Conservation (phyloP, 23 tunicate species). For the Halocynthia roretzi region DNA sequence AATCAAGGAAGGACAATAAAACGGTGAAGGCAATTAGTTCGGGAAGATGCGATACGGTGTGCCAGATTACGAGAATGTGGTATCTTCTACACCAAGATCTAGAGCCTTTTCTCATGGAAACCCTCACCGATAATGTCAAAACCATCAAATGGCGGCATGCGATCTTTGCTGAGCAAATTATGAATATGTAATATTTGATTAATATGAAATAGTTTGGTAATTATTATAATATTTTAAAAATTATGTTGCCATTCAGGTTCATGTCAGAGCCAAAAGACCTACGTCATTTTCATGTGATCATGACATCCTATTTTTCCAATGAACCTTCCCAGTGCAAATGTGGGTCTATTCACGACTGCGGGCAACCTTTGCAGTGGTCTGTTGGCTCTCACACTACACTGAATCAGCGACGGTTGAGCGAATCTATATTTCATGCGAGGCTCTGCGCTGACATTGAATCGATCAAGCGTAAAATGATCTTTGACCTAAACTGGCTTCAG, state of each 20-base stretch:
- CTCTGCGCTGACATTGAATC: constrained; percentile 12
- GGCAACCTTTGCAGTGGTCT: constrained; percentile 51
- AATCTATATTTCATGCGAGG: constrained; percentile 15
- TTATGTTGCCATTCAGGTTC: constrained; percentile 33
- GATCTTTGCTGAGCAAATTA: constrained; percentile 13
- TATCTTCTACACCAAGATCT: constrained; percentile 24
- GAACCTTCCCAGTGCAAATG: constrained; percentile 1
- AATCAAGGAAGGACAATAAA: not conserved
- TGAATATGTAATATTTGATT: constrained; percentile 6
- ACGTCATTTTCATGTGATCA: constrained; percentile 36
- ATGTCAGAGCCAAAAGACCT: constrained; percentile 29
- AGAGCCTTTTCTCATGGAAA: constrained; percentile 26
- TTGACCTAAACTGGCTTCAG: constrained; percentile 74
- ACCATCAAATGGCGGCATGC: constrained; percentile 63
- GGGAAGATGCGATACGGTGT: constrained; percentile 5
- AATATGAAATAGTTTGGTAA: not conserved
- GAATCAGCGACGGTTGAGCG: constrained; percentile 19
- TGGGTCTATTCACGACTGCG: constrained; percentile 12
- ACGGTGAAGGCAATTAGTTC: not conserved
- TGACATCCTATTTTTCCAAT: constrained; percentile 53
- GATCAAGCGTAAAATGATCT: constrained; percentile 58
- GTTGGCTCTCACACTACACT: not conserved
- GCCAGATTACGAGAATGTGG: constrained; percentile 30
- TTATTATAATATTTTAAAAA: not conserved
- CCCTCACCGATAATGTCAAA: constrained; percentile 33